Base-by-base conservation (phyloP, 1,140 invertebrate genomes). In the Drepana arcuata region DNA sequence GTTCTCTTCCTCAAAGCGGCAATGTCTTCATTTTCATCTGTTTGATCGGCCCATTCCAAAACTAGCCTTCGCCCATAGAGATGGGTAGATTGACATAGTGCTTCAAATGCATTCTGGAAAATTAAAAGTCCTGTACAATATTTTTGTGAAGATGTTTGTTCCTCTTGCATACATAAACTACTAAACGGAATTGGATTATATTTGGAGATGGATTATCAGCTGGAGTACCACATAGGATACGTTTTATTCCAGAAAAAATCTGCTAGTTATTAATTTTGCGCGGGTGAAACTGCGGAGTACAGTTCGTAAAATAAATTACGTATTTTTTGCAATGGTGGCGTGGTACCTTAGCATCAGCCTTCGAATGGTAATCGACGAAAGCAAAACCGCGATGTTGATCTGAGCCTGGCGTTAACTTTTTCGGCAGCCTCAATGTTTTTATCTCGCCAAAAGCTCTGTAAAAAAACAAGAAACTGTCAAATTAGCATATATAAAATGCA, bases 21-120 rank as follows among this genome's bases (percentile, higher is more conserved):
- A 2, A 98, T 82, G 47, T 89, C 87, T 67, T 95, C 92, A 21
- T 89, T 84, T 56, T 95, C 92, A 24, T 92, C 85, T 18, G 91
- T 91, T n/a, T 89, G 86, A 23, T 92, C 87, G 0, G 97, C 97
- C 98, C 98, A 99, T 86, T 99, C 97, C 11, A 99, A 82, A 0
- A 98, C 96, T 46, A 99, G 83, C 24, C 97, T 87, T 53, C 98
- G 86, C 2, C 97, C 97, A 72, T 97, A 99, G 73, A 99, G 92
- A 88, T 99, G 98, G 45, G 98, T 99, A 59, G 96, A 98, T 72
- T 96, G 94, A 54, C 91, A 92, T 0, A 99, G 65, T 0, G 96
- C 90, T 48, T 97, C 92, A 84, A 98, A 97, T 0, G 97, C 97
- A 70, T 88, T 88, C 93, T 95, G 68, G 26, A 86, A 87, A 21